Conservation (phyloP, 2,888 invertebrate genomes). For the Callosobruchus maculatus region DNA sequence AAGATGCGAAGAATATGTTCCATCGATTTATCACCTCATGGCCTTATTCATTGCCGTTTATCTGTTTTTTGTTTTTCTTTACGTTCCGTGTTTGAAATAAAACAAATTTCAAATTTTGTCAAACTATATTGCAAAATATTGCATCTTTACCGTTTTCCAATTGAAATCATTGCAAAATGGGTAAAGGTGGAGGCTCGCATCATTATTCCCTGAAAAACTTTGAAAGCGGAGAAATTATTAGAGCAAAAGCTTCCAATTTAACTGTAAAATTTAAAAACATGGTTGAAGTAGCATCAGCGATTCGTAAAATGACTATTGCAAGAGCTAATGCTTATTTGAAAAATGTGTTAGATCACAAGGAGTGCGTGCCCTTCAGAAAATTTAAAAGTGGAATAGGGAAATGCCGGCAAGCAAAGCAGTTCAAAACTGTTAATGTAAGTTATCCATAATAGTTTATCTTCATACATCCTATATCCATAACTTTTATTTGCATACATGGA, state of each 20-base stretch:
- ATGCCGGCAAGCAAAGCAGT: conserved; percentile 74
- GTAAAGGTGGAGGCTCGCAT: conserved; percentile 11
- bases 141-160: not conserved
- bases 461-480: not conserved
- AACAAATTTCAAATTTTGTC: not conserved
- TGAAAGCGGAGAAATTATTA: conserved; percentile 42
- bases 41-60: too few species aligned
- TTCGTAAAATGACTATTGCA: conserved; percentile 70
- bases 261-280: conserved; percentile 83
- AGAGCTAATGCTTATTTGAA: conserved; percentile 71
- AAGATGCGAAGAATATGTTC: too few species aligned
- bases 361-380: conserved; percentile 75
- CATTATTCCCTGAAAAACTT: conserved; percentile 53
- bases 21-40: too few species aligned
- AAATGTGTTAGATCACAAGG: conserved; percentile 71
- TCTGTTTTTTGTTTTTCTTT: too few species aligned
- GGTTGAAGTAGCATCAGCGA: conserved; percentile 71
- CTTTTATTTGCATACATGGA: not conserved
- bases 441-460: too few species aligned
- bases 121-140: not conserved
- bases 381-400: conserved; percentile 76
- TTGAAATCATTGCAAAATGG: conserved; percentile 8
- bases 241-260: conserved; percentile 73
- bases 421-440: conserved; percentile 62
- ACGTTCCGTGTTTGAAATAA: not conserved